Conservation (phyloP, 2,888 invertebrate species). For the Pandemis heparana region DNA sequence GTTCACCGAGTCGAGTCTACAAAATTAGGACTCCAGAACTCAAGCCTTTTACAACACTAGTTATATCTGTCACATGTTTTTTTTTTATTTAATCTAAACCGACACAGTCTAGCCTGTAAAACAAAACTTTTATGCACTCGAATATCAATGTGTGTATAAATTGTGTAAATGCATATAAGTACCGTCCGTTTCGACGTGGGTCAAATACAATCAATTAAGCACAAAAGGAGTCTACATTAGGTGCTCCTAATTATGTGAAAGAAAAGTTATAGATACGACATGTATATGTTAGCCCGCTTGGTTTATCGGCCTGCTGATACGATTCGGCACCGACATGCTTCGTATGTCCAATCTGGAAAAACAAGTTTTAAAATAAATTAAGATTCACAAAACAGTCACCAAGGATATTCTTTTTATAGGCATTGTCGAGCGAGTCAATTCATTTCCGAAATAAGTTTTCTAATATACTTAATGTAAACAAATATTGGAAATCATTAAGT, state of each 20-base stretch:
- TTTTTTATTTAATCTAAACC: too few relatives aligned
- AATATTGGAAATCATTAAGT: too few relatives aligned
- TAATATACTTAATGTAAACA: too few relatives aligned
- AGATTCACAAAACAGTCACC: background rate
- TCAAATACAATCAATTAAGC: background rate
- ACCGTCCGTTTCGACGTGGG: background rate
- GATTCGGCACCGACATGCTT: slow-evolving; percentile 90
- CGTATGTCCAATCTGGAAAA: slow-evolving; percentile 87
- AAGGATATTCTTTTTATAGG: background rate
- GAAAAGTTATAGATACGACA: too few relatives aligned
- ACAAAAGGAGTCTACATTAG: background rate
- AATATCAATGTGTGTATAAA: background rate
- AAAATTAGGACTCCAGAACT: too few relatives aligned
- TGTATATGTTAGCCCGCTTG: slow-evolving; percentile 58
- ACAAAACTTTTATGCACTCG: too few relatives aligned
- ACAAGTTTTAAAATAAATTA: background rate
- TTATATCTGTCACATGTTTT: too few relatives aligned
- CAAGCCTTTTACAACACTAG: too few relatives aligned
- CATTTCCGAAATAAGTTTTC: too few relatives aligned
- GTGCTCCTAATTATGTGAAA: background rate
- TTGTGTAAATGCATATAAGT: background rate
- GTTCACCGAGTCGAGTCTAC: too few relatives aligned
- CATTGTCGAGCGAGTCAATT: too few relatives aligned
- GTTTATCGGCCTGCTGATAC: slow-evolving; percentile 85
- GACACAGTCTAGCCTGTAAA: too few relatives aligned